phyloP scores from a whole-genome alignment of 2,113 vertebrate species.

The Corythornis cristatus region DNA sequence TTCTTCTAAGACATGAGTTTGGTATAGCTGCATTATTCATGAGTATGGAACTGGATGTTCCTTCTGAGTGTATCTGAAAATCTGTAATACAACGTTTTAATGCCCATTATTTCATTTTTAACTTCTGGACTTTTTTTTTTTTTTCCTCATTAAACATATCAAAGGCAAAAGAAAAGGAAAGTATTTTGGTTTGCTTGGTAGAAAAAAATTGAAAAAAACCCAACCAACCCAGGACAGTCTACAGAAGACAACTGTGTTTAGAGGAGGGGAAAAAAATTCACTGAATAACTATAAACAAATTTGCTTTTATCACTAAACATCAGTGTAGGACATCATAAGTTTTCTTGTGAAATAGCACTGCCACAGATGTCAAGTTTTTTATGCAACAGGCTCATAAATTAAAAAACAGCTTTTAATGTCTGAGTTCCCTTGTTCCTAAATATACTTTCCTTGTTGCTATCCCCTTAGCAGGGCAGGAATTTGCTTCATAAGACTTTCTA shows the following conservation, averaged over 20 bases:
- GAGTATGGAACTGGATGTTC: neutral
- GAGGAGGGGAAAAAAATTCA: accelerated
- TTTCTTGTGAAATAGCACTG: neutral
- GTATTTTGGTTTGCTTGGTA: neutral
- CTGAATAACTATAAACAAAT: neutral
- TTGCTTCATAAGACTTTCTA: neutral
- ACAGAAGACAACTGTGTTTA: neutral
- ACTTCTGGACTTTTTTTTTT: neutral
- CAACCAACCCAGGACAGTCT: neutral
- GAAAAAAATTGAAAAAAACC: neutral
- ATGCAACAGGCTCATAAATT: neutral
- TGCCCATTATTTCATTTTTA: neutral
- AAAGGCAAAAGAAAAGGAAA: neutral
- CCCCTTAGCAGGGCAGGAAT: neutral
- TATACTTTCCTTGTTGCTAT: neutral
- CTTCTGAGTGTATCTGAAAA: neutral
- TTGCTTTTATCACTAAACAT: neutral
- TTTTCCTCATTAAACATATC: neutral
- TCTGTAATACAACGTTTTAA: neutral
- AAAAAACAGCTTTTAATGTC: neutral
- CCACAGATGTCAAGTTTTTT: neutral
- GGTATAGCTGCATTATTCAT: neutral
- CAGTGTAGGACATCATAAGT: neutral
- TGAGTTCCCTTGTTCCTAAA: neutral
- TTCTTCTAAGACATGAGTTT: neutral